Conservation (phyloP, 2,797 vertebrate genomes). For the Enteromius trimaculatus region DNA sequence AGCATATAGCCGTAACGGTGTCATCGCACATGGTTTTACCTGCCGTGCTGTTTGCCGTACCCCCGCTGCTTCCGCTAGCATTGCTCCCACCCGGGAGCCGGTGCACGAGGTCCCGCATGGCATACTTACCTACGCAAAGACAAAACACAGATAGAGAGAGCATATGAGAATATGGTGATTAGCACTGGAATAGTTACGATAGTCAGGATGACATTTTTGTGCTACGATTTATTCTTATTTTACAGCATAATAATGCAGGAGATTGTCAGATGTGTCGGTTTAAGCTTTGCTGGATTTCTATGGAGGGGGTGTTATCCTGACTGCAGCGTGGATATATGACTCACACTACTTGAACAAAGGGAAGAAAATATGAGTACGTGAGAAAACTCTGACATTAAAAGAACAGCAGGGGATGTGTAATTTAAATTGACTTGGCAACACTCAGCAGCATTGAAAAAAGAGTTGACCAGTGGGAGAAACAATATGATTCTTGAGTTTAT, state of each 20-base stretch:
- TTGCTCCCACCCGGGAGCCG: conserved; percentile 90
- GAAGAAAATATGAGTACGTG: conserved; percentile 4
- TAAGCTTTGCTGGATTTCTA: conserved; percentile 15
- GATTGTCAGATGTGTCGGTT: conserved; percentile 22
- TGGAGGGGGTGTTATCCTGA: conserved; percentile 7
- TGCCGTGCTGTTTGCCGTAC: conserved; percentile 75
- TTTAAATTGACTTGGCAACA: conserved; percentile 34
- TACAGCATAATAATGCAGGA: conserved; percentile 26
- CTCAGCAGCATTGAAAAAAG: conserved; percentile 13
- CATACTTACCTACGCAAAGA: conserved; percentile 89
- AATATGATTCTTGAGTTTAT: conserved; percentile 15
- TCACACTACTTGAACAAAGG: conserved; percentile 28
- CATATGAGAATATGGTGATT: neutral
- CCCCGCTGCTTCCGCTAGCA: conserved; percentile 76
- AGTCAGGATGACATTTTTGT: conserved; percentile 26
- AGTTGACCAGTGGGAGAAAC: conserved; percentile 28
- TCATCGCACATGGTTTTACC: conserved; percentile 90
- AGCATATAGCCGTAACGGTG: conserved; percentile 87
- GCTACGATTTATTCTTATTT: conserved; percentile 6
- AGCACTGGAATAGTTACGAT: conserved; percentile 11
- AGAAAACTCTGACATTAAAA: conserved; percentile 44
- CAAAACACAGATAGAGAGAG: conserved; percentile 12
- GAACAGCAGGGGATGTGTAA: conserved; percentile 35
- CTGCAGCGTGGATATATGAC: conserved; percentile 28
- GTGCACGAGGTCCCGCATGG: conserved; percentile 97